phyloP scores from a whole-genome alignment of 2,888 invertebrate genomes.

The Cecidostiba fungosa region DNA sequence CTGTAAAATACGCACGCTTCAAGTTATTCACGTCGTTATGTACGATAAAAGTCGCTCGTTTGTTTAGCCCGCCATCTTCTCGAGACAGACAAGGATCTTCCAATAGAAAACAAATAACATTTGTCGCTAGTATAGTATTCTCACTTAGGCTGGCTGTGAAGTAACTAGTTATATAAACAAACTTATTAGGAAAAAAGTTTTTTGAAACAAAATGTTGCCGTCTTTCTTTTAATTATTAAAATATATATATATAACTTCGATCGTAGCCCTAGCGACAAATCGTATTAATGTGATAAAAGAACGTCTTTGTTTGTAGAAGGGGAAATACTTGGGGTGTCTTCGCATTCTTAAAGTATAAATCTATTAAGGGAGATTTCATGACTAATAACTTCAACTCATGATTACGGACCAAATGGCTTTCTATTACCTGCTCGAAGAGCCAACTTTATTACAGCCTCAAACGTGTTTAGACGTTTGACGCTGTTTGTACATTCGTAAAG shows the following conservation, averaged over 20 bases:
- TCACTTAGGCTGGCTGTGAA: constrained; percentile 53
- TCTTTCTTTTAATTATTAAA: neutral
- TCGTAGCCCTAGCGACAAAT: constrained; percentile 59
- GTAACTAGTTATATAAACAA: constrained; percentile 28
- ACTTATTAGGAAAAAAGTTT: constrained; percentile 16
- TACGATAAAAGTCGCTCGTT: constrained; percentile 57
- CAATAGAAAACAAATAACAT: constrained; percentile 51
- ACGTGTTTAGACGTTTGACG: constrained; percentile 3
- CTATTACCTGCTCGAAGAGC: constrained; percentile 29
- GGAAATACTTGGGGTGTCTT: constrained; percentile 2
- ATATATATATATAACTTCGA: constrained; percentile 14
- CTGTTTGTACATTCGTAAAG: constrained; percentile 54
- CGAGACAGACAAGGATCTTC: constrained; percentile 59
- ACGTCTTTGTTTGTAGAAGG: constrained; percentile 53
- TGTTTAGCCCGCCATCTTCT: constrained; percentile 30
- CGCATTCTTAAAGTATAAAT: neutral
- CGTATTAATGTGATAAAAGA: constrained; percentile 61
- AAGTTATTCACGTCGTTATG: constrained; percentile 38
- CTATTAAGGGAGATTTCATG: constrained; percentile 44
- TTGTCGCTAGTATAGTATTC: constrained; percentile 57
- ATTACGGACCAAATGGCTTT: constrained; percentile 58
- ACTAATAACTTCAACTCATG: constrained; percentile 55
- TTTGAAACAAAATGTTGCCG: neutral
- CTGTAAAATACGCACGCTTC: constrained; percentile 45
- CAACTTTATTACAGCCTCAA: constrained; percentile 31